phyloP scores from a whole-genome alignment of 2,113 vertebrate genomes.

The Arizona elegans region DNA sequence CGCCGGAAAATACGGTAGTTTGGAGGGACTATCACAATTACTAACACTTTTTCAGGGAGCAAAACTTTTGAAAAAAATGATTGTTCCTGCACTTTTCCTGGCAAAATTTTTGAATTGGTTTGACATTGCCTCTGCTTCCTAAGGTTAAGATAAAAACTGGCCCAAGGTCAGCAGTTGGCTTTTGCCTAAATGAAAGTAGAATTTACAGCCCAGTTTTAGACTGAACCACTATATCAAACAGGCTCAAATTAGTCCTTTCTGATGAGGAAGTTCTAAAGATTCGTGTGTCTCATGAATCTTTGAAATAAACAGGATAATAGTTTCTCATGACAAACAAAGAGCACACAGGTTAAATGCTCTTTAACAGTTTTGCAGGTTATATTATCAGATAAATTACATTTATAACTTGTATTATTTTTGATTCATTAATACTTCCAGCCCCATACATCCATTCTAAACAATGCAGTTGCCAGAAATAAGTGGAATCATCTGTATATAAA shows the following conservation, averaged over 20 bases:
- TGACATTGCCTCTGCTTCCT: too few species aligned
- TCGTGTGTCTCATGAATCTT: neutral
- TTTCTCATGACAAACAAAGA: neutral
- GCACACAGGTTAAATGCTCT: neutral
- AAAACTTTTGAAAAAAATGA: too few species aligned
- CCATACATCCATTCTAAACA: neutral
- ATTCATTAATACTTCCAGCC: neutral
- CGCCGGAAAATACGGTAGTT: too few species aligned
- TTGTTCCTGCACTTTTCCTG: too few species aligned
- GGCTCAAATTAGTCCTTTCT: neutral
- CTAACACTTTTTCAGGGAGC: too few species aligned
- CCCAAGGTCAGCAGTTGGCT: too few species aligned
- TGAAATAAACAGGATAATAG: neutral
- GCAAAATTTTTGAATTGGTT: too few species aligned
- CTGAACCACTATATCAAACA: neutral
- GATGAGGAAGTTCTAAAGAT: neutral
- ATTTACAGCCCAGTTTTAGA: neutral
- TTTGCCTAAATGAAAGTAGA: neutral
- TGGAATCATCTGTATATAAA: neutral
- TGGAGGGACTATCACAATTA: too few species aligned
- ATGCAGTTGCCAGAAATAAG: neutral
- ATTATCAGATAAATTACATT: neutral
- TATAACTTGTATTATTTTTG: neutral
- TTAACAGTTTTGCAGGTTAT: neutral
- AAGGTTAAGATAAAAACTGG: too few species aligned